phyloP scores from a whole-genome alignment of 1,140 invertebrate species.

The Drosophila sp. region DNA sequence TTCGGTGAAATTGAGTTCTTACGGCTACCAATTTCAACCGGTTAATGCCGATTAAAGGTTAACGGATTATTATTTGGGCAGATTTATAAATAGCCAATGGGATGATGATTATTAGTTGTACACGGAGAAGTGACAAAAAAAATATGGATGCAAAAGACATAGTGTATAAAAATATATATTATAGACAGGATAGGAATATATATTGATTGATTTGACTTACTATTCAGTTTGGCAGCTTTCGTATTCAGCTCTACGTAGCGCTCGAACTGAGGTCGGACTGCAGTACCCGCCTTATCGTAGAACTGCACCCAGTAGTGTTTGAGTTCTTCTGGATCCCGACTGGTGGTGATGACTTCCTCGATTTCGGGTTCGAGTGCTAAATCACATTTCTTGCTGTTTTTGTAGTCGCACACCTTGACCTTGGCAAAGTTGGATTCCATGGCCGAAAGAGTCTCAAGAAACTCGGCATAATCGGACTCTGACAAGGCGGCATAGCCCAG shows the following conservation, averaged over 20 bases:
- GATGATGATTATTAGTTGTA: too few relatives aligned
- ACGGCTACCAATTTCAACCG: too few relatives aligned
- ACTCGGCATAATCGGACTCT: constrained; percentile 87
- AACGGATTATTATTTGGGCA: too few relatives aligned
- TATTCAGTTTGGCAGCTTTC: constrained; percentile 90
- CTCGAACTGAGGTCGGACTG: constrained; percentile 88
- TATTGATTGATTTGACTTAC: constrained; percentile 67
- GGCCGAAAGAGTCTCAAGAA: constrained; percentile 87
- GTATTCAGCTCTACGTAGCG: constrained; percentile 92
- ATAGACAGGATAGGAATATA: too few relatives aligned
- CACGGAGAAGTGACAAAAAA: too few relatives aligned
- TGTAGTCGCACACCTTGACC: constrained; percentile 91
- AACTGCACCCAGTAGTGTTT: constrained; percentile 91
- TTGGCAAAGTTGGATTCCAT: constrained; percentile 93
- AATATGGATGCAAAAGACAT: too few relatives aligned
- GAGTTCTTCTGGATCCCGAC: constrained; percentile 90
- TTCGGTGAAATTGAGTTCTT: too few relatives aligned
- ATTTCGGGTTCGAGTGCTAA: constrained; percentile 91
- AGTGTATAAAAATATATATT: too few relatives aligned
- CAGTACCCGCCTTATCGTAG: constrained; percentile 90
- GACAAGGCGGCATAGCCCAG: constrained; percentile 89
- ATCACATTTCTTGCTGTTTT: constrained; percentile 88
- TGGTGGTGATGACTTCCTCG: constrained; percentile 88
- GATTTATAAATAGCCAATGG: too few relatives aligned
- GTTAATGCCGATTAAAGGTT: too few relatives aligned